These are phyloP conservation scores for Polyergus mexicanus DNA, from an alignment of 1,140 invertebrate species.

Conservation along the genomic window DNA sequence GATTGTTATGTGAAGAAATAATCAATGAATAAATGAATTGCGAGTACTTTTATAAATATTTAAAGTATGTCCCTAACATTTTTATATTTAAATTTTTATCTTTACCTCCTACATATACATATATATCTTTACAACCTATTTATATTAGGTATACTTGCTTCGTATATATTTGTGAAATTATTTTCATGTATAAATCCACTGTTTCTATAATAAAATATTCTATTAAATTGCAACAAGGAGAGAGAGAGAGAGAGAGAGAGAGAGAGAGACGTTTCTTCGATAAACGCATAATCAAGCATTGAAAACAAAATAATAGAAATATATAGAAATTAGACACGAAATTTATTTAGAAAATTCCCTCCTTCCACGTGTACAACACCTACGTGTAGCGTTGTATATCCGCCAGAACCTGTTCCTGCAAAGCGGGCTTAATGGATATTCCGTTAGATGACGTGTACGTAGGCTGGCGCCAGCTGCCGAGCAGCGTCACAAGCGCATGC, in stretches of 20 bases:
- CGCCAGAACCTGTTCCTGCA: slow-evolving; percentile 25
- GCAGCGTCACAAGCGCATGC: slow-evolving; percentile 28
- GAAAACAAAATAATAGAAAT: not conserved
- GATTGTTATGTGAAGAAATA: slow-evolving; percentile 3
- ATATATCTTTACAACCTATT: not conserved
- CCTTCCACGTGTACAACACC: not conserved
- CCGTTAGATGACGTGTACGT: slow-evolving; percentile 23
- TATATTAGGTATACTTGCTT: not conserved
- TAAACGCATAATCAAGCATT: not conserved
- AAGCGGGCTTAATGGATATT: not conserved
- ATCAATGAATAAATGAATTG: not conserved
- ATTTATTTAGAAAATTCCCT: not conserved
- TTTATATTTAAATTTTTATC: not conserved
- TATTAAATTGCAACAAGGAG: not conserved
- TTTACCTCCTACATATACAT: not conserved
- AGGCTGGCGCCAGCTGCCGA: slow-evolving; percentile 52
- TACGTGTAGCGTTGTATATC: slow-evolving; percentile 11
- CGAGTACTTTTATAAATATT: not conserved
- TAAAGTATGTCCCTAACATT: not conserved
- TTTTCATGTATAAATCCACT: not conserved
- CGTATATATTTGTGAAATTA: not conserved
- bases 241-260: too few species aligned
- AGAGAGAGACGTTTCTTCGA: not conserved
- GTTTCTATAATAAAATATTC: not conserved
- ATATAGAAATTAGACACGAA: not conserved